Base-by-base conservation (phyloP, 2,113 vertebrate genomes). In the Podarcis muralis region DNA sequence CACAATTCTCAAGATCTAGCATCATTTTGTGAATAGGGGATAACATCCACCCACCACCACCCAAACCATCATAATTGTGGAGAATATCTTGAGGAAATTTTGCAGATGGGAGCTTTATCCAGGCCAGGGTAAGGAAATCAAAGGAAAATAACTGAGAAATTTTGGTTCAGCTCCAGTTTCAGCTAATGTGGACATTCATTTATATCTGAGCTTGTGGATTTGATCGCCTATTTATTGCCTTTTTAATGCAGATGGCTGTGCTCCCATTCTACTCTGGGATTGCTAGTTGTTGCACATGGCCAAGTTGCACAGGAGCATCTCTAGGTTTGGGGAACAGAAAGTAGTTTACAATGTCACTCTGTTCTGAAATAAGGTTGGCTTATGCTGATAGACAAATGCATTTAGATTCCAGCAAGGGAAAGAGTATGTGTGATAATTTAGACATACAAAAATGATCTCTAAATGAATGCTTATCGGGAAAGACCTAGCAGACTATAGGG, bases 401-500 rank as follows among this genome's bases (percentile, higher is more conserved):
- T 85, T 66, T 23, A 23, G 32, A 30, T n/a, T 84, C 74, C 53
- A 85, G 22, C 7, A 59, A 76, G 32, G 40, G 35, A 37, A 32
- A 48, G 40, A 18, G 4, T 27, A 48, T 57, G n/a, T 32, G 11
- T 74, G 20, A 62, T 62, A 79, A 37, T 53, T 79, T 81, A 84
- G 78, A 85, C 75, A 74, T 62, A 81, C 53, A 40, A 69, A 62
- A 82, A 69, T 78, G 76, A 84, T 35, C 66, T 72, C 62, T n/a
- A 87, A 68, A 69, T 27, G 48, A 85, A 9, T 40, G 59, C 85
- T 86, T 43, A n/a, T 81, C 80, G 32, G 53, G 65, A 85, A 80
- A 48, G 83, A n/a, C 37, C 25, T 86, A 83, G 84, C 75, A 88
- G 81, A 40, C 80, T 71, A 80, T 80, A 69, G 80, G 78, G 87